Conservation (phyloP, 1,140 invertebrate genomes). For the Globodera ellingtonae region DNA sequence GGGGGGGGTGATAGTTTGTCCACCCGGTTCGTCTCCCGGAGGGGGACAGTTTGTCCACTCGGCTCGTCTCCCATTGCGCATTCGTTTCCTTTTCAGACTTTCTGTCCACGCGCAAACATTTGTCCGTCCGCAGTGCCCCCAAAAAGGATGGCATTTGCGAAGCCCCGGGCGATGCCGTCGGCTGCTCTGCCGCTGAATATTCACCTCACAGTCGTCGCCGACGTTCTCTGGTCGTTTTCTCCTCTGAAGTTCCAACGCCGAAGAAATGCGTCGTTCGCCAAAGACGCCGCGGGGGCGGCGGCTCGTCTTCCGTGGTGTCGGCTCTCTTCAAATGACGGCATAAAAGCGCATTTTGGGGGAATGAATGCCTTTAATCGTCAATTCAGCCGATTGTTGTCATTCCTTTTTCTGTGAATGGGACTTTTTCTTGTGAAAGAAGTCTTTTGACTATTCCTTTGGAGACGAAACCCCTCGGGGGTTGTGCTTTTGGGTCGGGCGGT, state of each 20-base stretch:
- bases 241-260: neutral
- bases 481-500: neutral
- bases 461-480: neutral
- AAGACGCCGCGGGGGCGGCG: neutral
- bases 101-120: conserved; percentile 1
- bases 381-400: neutral
- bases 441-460: neutral
- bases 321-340: neutral
- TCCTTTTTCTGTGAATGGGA: neutral
- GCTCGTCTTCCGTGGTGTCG: neutral
- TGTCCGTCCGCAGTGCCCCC: neutral
- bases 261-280: neutral
- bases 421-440: neutral
- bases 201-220: neutral
- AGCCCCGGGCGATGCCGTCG: neutral
- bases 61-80: neutral
- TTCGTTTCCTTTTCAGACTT: conserved; percentile 1
- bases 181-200: neutral
- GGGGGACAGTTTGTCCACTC: neutral
- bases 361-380: neutral
- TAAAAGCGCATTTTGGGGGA: neutral
- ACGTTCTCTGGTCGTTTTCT: neutral
- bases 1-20: no score
- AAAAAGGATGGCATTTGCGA: neutral
- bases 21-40: no score